phyloP scores from a whole-genome alignment of 2,888 invertebrate genomes.

The Trachelus iudaicus region DNA sequence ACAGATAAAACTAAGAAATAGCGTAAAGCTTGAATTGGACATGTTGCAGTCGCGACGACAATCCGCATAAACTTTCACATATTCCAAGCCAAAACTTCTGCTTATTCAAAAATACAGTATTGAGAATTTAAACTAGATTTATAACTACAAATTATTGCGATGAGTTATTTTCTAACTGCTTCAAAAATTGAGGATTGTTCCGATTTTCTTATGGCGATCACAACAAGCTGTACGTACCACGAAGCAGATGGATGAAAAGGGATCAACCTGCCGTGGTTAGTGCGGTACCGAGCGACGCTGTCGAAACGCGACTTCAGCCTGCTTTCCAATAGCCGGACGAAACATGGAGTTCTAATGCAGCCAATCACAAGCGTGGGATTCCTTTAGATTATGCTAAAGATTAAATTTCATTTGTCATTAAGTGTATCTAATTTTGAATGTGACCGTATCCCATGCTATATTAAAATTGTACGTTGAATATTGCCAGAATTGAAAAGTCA shows the following conservation, averaged over 20 bases:
- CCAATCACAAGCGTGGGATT: no score
- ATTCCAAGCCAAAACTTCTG: neutral
- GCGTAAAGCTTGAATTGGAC: constrained; percentile 6
- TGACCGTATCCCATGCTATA: no score
- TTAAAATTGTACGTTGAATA: no score
- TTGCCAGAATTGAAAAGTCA: no score
- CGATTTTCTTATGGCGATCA: constrained; percentile 41
- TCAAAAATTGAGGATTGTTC: constrained; percentile 39
- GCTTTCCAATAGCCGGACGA: no score
- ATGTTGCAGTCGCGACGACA: constrained; percentile 6
- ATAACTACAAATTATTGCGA: constrained; percentile 9
- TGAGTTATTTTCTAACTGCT: constrained; percentile 11
- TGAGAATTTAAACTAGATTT: constrained; percentile 7
- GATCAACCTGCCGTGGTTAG: no score
- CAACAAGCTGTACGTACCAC: constrained; percentile 47
- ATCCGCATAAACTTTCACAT: constrained; percentile 11
- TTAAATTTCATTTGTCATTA: no score
- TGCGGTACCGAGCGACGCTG: no score
- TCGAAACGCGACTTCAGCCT: no score
- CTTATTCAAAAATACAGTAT: constrained; percentile 41
- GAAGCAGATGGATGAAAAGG: constrained; percentile 45
- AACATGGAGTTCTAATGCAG: no score
- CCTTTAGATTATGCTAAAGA: no score
- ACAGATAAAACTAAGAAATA: constrained; percentile 2
- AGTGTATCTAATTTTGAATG: no score